Percentiles rank a stretch among this genome's conserved stretches.
These are phyloP conservation scores for Napeogenes inachia DNA, from an alignment of 2,888 invertebrate genomes.

Conservation along the genomic window DNA sequence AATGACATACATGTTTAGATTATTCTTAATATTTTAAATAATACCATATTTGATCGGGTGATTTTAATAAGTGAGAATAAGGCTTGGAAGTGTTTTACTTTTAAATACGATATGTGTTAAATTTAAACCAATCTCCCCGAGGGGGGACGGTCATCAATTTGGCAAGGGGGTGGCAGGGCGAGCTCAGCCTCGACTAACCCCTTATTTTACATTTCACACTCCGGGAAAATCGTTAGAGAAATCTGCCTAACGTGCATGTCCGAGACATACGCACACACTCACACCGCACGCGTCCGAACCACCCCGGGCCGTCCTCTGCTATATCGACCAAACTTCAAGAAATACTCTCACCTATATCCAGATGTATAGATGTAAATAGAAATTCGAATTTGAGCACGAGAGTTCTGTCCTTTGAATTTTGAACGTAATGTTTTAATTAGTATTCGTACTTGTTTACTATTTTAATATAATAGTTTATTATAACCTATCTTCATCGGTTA, in stretches of 20 bases:
- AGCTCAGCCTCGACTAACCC: constrained; percentile 72
- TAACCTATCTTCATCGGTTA: no score
- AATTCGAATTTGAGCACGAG: constrained; percentile 26
- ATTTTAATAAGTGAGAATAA: constrained; percentile 66
- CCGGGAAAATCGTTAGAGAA: constrained; percentile 78
- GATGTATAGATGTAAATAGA: constrained; percentile 55
- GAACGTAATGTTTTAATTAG: constrained; percentile 27
- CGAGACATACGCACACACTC: constrained; percentile 68
- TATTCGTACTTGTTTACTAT: constrained; percentile 6
- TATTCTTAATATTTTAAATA: background rate
- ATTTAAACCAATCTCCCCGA: constrained; percentile 72
- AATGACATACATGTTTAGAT: no score
- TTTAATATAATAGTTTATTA: no score
- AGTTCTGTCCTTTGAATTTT: background rate
- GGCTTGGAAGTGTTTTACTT: constrained; percentile 66
- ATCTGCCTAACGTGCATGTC: constrained; percentile 76
- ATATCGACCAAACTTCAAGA: constrained; percentile 76
- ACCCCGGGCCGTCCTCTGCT: constrained; percentile 51
- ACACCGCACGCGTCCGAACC: constrained; percentile 49
- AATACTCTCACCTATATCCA: constrained; percentile 66
- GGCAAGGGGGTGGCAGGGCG: constrained; percentile 53
- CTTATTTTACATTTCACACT: constrained; percentile 79
- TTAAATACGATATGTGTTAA: constrained; percentile 74
- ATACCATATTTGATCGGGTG: constrained; percentile 50
- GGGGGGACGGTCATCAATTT: constrained; percentile 74